Conservation (phyloP, 2,797 vertebrate species). For the Telmatherina bonti region DNA sequence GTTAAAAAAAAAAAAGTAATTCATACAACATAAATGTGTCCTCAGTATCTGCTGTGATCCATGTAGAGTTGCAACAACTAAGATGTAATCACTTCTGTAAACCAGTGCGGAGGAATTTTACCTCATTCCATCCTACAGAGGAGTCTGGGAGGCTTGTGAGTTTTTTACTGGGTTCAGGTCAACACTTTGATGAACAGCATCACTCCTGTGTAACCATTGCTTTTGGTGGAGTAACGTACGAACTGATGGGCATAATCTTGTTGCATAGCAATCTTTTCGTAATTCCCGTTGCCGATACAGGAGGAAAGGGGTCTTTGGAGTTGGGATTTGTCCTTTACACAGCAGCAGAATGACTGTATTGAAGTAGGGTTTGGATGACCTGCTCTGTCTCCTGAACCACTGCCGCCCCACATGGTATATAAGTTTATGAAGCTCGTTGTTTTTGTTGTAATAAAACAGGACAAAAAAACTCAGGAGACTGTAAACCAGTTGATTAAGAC, state of each 20-base stretch:
- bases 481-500: too few relatives aligned
- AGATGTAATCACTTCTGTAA: too few relatives aligned
- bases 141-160: neutral
- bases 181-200: neutral
- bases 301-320: too few relatives aligned
- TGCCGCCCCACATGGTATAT: too few relatives aligned
- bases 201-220: neutral
- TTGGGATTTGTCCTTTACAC: too few relatives aligned
- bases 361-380: too few relatives aligned
- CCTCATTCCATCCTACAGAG: neutral
- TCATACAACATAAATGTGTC: neutral
- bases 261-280: neutral
- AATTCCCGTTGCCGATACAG: too few relatives aligned
- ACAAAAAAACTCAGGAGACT: neutral
- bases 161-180: neutral
- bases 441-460: neutral
- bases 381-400: too few relatives aligned
- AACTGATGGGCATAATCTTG: neutral
- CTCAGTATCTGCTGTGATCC: neutral
- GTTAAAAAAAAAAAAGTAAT: neutral
- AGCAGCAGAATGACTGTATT: too few relatives aligned
- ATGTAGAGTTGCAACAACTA: neutral
- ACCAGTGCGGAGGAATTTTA: neutral
- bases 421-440: too few relatives aligned
- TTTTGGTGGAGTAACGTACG: too few relatives aligned